Conservation (phyloP, 53 echinoderm and acorn worm genomes). For the Henricia sp. region DNA sequence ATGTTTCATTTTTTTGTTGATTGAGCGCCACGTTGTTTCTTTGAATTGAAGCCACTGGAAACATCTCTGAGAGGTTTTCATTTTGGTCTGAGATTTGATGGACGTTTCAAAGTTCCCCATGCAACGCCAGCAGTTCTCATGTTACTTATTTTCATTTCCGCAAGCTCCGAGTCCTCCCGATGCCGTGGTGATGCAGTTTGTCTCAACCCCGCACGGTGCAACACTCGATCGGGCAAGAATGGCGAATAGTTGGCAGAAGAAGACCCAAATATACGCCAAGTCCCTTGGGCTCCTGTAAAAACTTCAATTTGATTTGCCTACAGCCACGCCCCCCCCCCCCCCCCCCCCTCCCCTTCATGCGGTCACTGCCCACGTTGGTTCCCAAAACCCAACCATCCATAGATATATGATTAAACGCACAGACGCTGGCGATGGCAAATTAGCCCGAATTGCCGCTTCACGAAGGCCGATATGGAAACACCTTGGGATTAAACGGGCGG, state of each 20-base stretch:
- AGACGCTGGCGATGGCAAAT: conserved; percentile 26
- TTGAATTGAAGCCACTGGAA: too few species aligned
- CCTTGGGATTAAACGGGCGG: not conserved
- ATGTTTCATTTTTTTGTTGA: too few species aligned
- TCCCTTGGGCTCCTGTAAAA: conserved; percentile 4
- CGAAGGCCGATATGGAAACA: not conserved
- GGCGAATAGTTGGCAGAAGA: not conserved
- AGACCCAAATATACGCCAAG: not conserved
- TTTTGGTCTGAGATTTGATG: too few species aligned
- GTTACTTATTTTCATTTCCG: conserved; percentile 38
- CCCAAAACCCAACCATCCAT: conserved; percentile 22
- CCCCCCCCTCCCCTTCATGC: conserved; percentile 1
- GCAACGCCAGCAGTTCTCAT: conserved; percentile 3
- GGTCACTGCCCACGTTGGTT: conserved; percentile 21
- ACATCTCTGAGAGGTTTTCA: too few species aligned
- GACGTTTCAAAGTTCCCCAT: conserved; percentile 1
- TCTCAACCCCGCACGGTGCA: conserved; percentile 9
- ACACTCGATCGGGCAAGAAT: not conserved
- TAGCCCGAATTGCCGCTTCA: conserved; percentile 19
- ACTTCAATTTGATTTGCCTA: not conserved
- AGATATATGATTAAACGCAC: conserved; percentile 23
- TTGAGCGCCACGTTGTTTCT: too few species aligned
- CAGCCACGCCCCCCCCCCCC: not conserved
- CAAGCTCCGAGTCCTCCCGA: conserved; percentile 1
- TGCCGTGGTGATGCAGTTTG: conserved; percentile 11